Conservation (phyloP, 1,140 invertebrate species). For the Diorhabda elongata region DNA sequence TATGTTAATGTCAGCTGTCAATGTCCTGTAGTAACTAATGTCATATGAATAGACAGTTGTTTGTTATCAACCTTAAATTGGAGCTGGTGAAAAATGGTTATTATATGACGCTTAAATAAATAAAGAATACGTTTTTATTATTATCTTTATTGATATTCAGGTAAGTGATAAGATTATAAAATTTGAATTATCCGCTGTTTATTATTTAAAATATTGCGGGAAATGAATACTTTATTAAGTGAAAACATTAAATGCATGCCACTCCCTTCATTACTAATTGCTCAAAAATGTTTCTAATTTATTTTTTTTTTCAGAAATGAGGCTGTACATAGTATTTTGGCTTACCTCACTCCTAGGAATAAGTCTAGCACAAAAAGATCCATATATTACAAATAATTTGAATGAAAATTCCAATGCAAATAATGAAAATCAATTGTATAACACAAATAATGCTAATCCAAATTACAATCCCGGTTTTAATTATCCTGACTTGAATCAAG, state of each 20-base stretch:
- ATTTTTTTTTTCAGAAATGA: conserved; percentile 14
- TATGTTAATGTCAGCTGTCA: neutral
- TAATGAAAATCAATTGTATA: conserved; percentile 13
- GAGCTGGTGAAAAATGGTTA: neutral
- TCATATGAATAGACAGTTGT: neutral
- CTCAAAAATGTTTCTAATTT: neutral
- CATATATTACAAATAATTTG: neutral
- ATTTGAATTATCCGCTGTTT: neutral
- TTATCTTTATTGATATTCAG: neutral
- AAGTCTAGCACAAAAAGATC: conserved; percentile 4
- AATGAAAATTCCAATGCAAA: neutral
- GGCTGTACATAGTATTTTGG: conserved; percentile 3
- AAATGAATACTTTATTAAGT: neutral
- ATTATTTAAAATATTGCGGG: neutral
- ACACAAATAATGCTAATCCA: conserved; percentile 9
- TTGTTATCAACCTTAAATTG: neutral
- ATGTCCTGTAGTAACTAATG: neutral
- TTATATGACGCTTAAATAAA: neutral
- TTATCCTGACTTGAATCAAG: conserved; percentile 10
- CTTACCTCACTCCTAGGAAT: neutral
- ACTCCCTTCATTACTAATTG: conserved; percentile 7
- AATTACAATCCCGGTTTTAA: conserved; percentile 11
- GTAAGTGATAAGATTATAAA: neutral
- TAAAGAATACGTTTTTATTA: neutral
- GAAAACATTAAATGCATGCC: conserved; percentile 4